A percentile compares a stretch with the other conserved stretches of the same genome.
Conservation (phyloP, 2,797 vertebrate genomes). For the Pteropus rufus region DNA sequence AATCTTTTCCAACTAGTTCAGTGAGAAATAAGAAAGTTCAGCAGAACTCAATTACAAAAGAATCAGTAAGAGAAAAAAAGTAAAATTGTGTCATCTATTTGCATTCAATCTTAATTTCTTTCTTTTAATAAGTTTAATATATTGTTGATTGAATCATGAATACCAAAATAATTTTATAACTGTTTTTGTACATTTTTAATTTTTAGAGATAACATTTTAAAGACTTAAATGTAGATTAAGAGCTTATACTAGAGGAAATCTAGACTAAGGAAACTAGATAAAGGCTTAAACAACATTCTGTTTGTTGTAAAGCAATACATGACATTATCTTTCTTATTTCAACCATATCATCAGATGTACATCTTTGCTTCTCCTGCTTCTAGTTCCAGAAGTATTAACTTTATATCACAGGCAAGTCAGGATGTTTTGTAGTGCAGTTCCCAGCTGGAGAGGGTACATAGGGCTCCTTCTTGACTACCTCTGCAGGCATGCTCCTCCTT, state of each 20-base stretch:
- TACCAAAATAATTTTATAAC: conserved; percentile 1
- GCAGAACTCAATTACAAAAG: neutral
- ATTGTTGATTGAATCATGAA: neutral
- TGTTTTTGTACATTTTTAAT: neutral
- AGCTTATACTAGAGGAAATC: neutral
- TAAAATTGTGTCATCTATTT: neutral
- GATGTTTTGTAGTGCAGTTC: neutral
- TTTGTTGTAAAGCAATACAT: neutral
- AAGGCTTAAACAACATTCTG: neutral
- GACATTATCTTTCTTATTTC: neutral
- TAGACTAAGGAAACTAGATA: neutral
- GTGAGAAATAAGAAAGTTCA: neutral
- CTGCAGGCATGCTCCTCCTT: neutral
- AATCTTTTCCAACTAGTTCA: neutral
- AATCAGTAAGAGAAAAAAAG: neutral
- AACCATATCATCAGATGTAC: neutral
- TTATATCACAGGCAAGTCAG: neutral
- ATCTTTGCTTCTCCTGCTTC: neutral
- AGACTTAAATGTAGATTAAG: neutral
- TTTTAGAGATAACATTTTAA: conserved; percentile 17
- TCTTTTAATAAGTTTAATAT: neutral
- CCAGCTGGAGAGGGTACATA: neutral
- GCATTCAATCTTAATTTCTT: neutral
- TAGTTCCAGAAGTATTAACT: neutral
- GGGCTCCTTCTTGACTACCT: neutral